These are phyloP conservation scores for Calameuta pallipes DNA, from an alignment of 2,888 invertebrate species.

Conservation along the genomic window DNA sequence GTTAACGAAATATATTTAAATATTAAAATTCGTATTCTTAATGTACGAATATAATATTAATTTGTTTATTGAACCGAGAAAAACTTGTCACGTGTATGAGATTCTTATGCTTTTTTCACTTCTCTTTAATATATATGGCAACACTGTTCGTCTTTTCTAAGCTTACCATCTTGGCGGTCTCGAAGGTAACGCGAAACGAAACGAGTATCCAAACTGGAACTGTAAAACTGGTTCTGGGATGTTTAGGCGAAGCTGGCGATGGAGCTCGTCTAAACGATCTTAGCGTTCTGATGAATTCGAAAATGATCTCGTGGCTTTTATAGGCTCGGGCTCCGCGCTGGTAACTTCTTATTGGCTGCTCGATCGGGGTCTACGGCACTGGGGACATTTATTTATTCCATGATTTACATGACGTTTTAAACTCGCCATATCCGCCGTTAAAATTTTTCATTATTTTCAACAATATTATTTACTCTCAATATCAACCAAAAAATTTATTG, in stretches of 20 bases:
- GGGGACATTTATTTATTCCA: not conserved
- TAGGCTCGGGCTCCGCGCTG: conserved; percentile 35
- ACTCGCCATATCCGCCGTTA: not conserved
- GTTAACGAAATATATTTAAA: not conserved
- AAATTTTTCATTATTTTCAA: not conserved
- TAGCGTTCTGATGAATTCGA: conserved; percentile 36
- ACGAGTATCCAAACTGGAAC: not conserved
- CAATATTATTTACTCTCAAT: not conserved
- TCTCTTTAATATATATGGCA: not conserved
- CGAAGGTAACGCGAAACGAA: not conserved
- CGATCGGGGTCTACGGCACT: not conserved
- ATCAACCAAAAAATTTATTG: not conserved
- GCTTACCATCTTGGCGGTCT: conserved; percentile 7
- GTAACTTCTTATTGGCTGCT: not conserved
- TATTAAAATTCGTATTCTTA: not conserved
- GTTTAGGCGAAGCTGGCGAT: conserved; percentile 49
- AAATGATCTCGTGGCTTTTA: conserved; percentile 35
- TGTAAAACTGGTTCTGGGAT: conserved; percentile 8
- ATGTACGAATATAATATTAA: not conserved
- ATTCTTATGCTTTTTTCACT: not conserved
- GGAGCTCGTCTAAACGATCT: conserved; percentile 49
- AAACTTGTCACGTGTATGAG: not conserved
- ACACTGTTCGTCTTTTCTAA: not conserved
- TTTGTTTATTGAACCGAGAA: not conserved
- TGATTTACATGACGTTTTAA: not conserved